Conservation (phyloP, 1,140 invertebrate genomes). For the Magallana angulata region DNA sequence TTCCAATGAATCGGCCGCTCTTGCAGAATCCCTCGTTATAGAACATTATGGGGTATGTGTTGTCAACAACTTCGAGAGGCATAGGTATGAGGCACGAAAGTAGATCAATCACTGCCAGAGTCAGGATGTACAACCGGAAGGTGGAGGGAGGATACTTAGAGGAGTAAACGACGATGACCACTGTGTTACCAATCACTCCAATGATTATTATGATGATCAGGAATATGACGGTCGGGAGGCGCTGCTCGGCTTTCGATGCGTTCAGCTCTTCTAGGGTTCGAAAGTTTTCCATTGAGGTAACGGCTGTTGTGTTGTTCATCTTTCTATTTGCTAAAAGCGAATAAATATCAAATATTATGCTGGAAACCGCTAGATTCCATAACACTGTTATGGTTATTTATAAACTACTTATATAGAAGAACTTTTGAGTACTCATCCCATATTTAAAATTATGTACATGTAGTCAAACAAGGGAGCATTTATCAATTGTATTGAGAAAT, state of each 20-base stretch:
- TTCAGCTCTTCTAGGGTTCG: conserved; percentile 47
- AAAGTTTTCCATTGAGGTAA: background rate
- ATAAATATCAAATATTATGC: background rate
- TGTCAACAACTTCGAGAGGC: conserved; percentile 53
- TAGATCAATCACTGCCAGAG: conserved; percentile 50
- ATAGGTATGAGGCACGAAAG: conserved; percentile 50
- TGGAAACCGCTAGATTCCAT: too few species aligned
- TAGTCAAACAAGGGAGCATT: background rate
- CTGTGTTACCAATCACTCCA: conserved; percentile 53
- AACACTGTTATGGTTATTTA: too few species aligned
- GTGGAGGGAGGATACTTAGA: conserved; percentile 44
- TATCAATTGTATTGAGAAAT: too few species aligned
- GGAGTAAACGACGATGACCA: conserved; percentile 51
- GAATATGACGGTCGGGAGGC: conserved; percentile 53
- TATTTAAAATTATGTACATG: background rate
- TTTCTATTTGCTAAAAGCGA: background rate
- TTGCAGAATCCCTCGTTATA: conserved; percentile 55
- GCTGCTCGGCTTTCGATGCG: conserved; percentile 45
- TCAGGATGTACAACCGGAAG: conserved; percentile 52
- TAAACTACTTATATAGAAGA: too few species aligned
- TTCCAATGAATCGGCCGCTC: conserved; percentile 46
- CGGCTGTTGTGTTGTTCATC: background rate
- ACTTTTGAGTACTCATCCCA: background rate
- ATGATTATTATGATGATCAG: conserved; percentile 48
- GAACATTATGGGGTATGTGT: conserved; percentile 55